Conservation (phyloP, 2,797 vertebrate genomes). For the Peromyscus melanophrys region DNA sequence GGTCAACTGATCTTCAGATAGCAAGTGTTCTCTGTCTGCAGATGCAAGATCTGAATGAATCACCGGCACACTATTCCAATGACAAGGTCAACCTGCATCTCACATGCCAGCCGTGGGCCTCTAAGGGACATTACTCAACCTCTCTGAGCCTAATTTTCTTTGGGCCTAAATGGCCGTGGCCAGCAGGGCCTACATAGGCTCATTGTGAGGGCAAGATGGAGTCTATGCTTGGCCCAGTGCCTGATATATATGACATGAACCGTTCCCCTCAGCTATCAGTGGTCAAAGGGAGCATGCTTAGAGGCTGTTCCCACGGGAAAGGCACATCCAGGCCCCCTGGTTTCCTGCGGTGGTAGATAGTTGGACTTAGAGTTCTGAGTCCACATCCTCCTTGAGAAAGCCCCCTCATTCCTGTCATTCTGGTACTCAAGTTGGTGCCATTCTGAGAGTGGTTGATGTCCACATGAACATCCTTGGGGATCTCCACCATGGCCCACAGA, state of each 20-base stretch:
- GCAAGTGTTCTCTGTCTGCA: background rate
- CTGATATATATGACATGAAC: accelerated
- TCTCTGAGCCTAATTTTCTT: background rate
- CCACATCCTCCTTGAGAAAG: background rate
- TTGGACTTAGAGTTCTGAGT: background rate
- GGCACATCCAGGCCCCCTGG: background rate
- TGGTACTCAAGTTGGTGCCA: background rate
- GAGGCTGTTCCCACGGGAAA: background rate
- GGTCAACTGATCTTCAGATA: background rate
- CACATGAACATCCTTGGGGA: background rate
- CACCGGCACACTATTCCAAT: background rate
- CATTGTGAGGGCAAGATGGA: background rate
- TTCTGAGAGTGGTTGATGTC: background rate
- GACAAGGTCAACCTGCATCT: background rate
- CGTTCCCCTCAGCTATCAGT: accelerated
- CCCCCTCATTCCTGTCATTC: background rate
- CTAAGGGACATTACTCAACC: background rate
- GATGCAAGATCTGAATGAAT: background rate
- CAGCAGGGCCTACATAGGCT: background rate
- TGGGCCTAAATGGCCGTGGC: background rate
- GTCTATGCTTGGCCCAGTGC: background rate
- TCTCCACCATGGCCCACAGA: background rate
- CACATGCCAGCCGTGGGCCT: background rate
- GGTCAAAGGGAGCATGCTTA: background rate
- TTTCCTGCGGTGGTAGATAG: background rate